Conservation (phyloP, 1,140 invertebrate genomes). For the Brachionus rotundiformis region DNA sequence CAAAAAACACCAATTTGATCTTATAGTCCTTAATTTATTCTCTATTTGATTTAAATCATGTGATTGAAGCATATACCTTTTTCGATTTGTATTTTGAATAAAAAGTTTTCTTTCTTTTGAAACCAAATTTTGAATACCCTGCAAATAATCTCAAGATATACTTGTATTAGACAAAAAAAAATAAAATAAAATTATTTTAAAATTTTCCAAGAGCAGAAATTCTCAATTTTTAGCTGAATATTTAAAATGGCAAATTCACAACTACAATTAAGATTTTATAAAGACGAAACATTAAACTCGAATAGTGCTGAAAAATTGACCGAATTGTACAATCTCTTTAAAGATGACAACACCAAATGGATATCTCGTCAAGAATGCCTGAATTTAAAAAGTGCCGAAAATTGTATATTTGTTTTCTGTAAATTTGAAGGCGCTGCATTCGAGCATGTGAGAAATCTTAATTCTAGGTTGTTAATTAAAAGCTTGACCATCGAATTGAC, state of each 20-base stretch:
- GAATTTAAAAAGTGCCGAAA: slow-evolving; percentile 50
- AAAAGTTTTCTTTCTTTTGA: slow-evolving; percentile 20
- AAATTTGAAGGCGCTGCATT: slow-evolving; percentile 48
- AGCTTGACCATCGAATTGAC: background rate
- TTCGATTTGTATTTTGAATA: background rate
- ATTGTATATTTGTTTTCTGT: slow-evolving; percentile 45
- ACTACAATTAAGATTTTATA: slow-evolving; percentile 48
- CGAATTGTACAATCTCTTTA: slow-evolving; percentile 46
- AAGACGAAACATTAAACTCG: slow-evolving; percentile 45
- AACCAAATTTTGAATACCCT: background rate
- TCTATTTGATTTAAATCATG: background rate
- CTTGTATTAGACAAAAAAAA: background rate
- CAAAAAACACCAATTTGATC: too few species aligned
- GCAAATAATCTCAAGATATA: background rate
- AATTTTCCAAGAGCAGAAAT: background rate
- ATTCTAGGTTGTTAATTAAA: slow-evolving; percentile 1
- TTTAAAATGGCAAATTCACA: slow-evolving; percentile 24
- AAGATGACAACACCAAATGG: slow-evolving; percentile 49
- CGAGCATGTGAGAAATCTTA: slow-evolving; percentile 34
- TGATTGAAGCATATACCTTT: background rate
- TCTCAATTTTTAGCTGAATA: background rate
- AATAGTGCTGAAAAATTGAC: background rate
- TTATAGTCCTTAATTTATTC: background rate
- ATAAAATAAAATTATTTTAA: background rate
- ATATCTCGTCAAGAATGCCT: slow-evolving; percentile 39